A percentile compares a stretch with the other conserved stretches of the same genome.
These are phyloP conservation scores for Pluvianellus socialis DNA, from an alignment of 2,113 vertebrate genomes.

Conservation along the genomic window DNA sequence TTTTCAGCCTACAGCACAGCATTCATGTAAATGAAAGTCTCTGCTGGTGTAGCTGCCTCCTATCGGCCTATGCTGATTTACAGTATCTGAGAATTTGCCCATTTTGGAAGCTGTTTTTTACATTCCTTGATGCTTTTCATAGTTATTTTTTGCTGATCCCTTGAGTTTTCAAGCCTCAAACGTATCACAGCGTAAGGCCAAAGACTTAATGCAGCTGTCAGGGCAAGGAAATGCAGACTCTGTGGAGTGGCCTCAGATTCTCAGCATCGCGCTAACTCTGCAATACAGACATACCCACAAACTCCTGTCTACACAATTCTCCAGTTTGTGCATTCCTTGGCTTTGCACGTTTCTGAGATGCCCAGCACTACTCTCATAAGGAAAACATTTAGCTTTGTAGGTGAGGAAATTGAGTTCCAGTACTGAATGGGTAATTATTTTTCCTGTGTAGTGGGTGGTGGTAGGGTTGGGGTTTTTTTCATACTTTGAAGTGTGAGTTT, in stretches of 20 bases:
- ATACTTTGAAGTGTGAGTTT: not conserved
- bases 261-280: not conserved
- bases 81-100: not conserved
- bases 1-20: not conserved
- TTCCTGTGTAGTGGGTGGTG: not conserved
- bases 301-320: not conserved
- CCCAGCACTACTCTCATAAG: not conserved
- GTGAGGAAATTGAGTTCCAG: not conserved
- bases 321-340: not conserved
- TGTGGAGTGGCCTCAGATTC: not conserved
- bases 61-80: not conserved
- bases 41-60: not conserved
- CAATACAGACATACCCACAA: not conserved
- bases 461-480: not conserved
- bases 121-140: not conserved
- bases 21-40: not conserved
- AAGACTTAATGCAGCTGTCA: not conserved
- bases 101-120: not conserved
- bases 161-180: not conserved
- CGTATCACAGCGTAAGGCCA: not conserved
- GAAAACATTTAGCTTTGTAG: not conserved
- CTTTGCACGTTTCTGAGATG: not conserved
- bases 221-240: not conserved
- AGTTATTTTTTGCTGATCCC: not conserved
- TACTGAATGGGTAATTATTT: not conserved